Base-by-base conservation (phyloP, 2,797 vertebrate genomes). In the Hydrolagus colliei region DNA sequence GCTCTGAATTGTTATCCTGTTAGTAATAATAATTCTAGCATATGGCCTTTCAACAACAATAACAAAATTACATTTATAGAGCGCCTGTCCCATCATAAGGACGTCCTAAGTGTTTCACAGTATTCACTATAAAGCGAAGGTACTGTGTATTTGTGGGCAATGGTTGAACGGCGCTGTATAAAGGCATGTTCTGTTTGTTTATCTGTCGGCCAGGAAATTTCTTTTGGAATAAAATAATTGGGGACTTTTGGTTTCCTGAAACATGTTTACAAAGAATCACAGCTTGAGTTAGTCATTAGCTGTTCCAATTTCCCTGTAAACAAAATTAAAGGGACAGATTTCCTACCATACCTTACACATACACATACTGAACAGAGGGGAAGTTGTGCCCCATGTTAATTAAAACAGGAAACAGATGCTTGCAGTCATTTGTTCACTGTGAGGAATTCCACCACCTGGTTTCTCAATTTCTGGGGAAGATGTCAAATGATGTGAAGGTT, bases 221-320 rank as follows among this genome's bases (percentile, higher is more conserved):
- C 41, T 52, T 52, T 52, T 52, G 2, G 41, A 52, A 52, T 52
- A 52, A 52, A 52, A 52, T 52, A 52, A 52, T 52, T 52, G 41
- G 41, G 41, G 41, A 52, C 41, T 52, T 52, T 52, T 52, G 41
- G 63, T 82, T 63, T 82, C 65, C 79, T 68, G 27, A 32, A 71
- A 67, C 79, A 41, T 20, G 41, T 84, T 35, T 68, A 84, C 65
- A 84, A 84, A 71, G 79, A 84, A 84, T 52, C 79, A 35, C 79
- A 84, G 32, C 79, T 20, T 84, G 65, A 84, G 16, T 84, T 84
- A 41, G 65, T 41, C 14, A 84, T 71, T 67, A 84, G 79, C 32
- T 84, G 32, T 84, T 84, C 71, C 79, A 63, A 84, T 84, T 84
- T 84, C 65, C 35, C 79, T 52, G 65, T 84, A 68, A 84, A 84